phyloP scores from a whole-genome alignment of 1,140 invertebrate genomes.

The Drosophila nasuta region DNA sequence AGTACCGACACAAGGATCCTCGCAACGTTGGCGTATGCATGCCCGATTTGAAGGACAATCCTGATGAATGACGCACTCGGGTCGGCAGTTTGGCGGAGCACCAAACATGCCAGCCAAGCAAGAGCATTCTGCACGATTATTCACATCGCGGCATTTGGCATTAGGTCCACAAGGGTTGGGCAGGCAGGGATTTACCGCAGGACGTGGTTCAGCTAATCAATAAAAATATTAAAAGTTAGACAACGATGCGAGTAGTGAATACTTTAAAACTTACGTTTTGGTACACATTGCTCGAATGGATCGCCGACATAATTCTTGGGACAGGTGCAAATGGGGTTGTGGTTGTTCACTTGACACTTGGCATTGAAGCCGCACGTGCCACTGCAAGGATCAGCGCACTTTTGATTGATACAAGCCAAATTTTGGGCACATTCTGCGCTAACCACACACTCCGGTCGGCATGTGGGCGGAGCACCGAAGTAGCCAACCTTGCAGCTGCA shows the following conservation, averaged over 20 bases:
- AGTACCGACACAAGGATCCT: slow-evolving; percentile 92
- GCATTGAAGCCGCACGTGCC: slow-evolving; percentile 92
- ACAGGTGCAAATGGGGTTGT: slow-evolving; percentile 94
- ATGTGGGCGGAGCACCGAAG: slow-evolving; percentile 90
- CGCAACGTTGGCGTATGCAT: slow-evolving; percentile 91
- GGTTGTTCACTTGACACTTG: slow-evolving; percentile 91
- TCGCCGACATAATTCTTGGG: slow-evolving; percentile 91
- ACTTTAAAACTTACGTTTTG: slow-evolving; percentile 87
- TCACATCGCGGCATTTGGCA: slow-evolving; percentile 90
- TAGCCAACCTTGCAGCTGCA: slow-evolving; percentile 92
- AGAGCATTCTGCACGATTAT: slow-evolving; percentile 90
- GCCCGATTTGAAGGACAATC: slow-evolving; percentile 92
- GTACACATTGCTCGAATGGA: slow-evolving; percentile 91
- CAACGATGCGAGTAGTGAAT: background rate
- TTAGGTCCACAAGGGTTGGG: slow-evolving; percentile 94
- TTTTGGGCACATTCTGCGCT: slow-evolving; percentile 91
- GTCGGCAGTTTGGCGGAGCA: slow-evolving; percentile 91
- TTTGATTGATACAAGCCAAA: slow-evolving; percentile 91
- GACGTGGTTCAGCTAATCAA: slow-evolving; percentile 71
- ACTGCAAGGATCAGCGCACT: slow-evolving; percentile 92
- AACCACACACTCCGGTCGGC: slow-evolving; percentile 92
- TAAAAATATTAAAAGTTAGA: background rate
- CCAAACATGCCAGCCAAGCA: slow-evolving; percentile 92
- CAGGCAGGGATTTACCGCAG: slow-evolving; percentile 88
- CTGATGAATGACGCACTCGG: slow-evolving; percentile 91